These are phyloP conservation scores for Drosophila ohnishii DNA, from an alignment of 1,140 invertebrate species.

Conservation along the genomic window DNA sequence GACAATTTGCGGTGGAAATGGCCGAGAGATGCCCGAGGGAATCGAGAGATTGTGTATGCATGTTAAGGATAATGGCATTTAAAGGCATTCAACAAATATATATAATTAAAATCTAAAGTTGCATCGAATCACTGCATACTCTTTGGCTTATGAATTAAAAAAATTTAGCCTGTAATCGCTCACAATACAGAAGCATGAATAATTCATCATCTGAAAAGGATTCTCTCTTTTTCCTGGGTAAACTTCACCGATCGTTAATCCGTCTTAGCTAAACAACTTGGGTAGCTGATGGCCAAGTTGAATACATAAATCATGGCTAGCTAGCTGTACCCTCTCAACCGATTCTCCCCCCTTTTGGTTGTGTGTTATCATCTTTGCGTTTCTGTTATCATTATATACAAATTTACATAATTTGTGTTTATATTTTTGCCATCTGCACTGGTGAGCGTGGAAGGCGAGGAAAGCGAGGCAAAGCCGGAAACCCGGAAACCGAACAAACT, in stretches of 20 bases:
- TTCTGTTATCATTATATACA: constrained; percentile 74
- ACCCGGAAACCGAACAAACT: constrained; percentile 11
- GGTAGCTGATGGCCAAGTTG: constrained; percentile 19
- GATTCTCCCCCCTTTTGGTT: constrained; percentile 3
- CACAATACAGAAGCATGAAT: not conserved
- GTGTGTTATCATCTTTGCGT: constrained; percentile 30
- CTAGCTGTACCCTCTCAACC: constrained; percentile 13
- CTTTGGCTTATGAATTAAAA: not conserved
- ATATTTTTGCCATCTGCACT: constrained; percentile 55
- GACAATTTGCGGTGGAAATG: constrained; percentile 37
- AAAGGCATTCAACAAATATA: not conserved
- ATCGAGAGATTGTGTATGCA: constrained; percentile 6
- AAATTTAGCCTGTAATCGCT: constrained; percentile 5
- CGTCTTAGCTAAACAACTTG: constrained; percentile 21
- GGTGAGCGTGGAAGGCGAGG: not conserved
- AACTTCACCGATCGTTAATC: constrained; percentile 23
- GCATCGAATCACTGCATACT: not conserved
- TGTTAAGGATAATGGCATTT: not conserved
- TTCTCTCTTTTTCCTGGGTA: not conserved
- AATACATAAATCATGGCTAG: constrained; percentile 40
- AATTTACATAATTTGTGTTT: constrained; percentile 78
- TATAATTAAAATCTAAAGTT: not conserved
- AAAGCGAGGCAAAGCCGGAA: not conserved
- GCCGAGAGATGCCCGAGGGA: not conserved
- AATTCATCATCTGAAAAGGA: constrained; percentile 2